Evolutionary conservation across 2,113 vertebrate genomes (phyloP), one percentile per base, ranked within the genome.

Genomic region (Gracilinanus agilis): DNA sequence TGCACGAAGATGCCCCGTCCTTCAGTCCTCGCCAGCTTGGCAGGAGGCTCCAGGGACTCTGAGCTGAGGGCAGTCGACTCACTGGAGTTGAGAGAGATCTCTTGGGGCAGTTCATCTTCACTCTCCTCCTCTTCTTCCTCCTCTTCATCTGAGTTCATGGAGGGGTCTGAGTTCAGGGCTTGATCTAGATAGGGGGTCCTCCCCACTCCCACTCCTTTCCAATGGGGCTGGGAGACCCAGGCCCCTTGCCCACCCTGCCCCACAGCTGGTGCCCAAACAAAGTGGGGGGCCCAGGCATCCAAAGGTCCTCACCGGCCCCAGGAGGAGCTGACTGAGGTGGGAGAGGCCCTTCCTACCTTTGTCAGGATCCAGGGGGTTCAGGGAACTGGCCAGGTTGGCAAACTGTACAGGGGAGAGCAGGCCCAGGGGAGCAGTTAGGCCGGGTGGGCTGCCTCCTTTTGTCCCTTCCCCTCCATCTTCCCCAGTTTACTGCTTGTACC

Each of bases 71-170:
- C 97, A 0, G 98, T 98, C 0, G 98, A 96, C 29, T 98, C 97
- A 5, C 97, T 61, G 1, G 98, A 97, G 0, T 98, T 98, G 94
- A 99, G 97, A 3, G 99, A 97, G 53, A 99, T 97, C 83, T 99
- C 99, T 89, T 98, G 98, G 0, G 97, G 97, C 24, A 99, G 98
- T 94, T 99, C 99, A 0, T 99, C 99, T 0, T 99, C 99, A 3
- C 99, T 99, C 93, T 99, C 99, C 4, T 99, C 99, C 0, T 99
- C 99, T 13, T 99, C 99, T 0, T 99, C 99, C 3, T 99, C 99
- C 55, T 99, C 99, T 53, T 99, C 99, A 75, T 99, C 99, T 98
- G 98, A 97, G 88, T 40, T 97, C 88, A 98, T 2, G 96, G 55
- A 90, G 21, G 92, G 53, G 55, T 40, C 49, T 10, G 19, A 2